Conservation (phyloP, 2,888 invertebrate genomes). For the Clunio marinus region DNA sequence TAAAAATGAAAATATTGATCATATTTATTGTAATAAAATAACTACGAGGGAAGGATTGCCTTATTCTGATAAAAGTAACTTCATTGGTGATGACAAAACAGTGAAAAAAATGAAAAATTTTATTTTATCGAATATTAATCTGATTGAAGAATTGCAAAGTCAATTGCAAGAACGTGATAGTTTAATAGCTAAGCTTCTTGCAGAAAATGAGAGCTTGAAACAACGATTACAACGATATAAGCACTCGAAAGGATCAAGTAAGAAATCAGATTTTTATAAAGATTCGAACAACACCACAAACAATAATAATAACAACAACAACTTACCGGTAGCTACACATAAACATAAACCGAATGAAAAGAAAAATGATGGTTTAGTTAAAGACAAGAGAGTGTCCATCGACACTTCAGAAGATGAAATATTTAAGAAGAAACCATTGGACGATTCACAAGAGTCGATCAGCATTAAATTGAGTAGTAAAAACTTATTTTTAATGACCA, state of each 20-base stretch:
- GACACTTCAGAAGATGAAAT: conserved; percentile 35
- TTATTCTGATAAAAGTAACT: conserved; percentile 24
- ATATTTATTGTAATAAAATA: conserved; percentile 33
- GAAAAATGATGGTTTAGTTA: not conserved
- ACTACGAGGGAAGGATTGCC: conserved; percentile 10
- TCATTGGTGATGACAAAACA: conserved; percentile 32
- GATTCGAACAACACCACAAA: conserved; percentile 24
- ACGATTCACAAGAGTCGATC: conserved; percentile 27
- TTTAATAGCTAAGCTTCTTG: conserved; percentile 63
- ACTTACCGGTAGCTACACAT: conserved; percentile 25
- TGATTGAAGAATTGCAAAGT: conserved; percentile 87
- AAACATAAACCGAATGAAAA: conserved; percentile 17
- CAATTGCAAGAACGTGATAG: conserved; percentile 76
- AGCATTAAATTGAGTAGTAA: conserved; percentile 31
- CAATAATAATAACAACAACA: conserved; percentile 30
- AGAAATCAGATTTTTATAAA: conserved; percentile 17
- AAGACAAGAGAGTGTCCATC: conserved; percentile 11
- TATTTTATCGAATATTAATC: conserved; percentile 74
- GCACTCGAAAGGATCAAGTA: conserved; percentile 22
- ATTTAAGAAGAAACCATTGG: conserved; percentile 26
- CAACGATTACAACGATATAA: conserved; percentile 25
- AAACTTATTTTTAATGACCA: conserved; percentile 42
- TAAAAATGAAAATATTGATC: conserved; percentile 35
- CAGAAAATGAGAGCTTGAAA: conserved; percentile 77
- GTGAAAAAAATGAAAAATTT: conserved; percentile 61